These are phyloP conservation scores for Rhagoletis zephyria DNA, from an alignment of 1,140 invertebrate species.

Conservation along the genomic window DNA sequence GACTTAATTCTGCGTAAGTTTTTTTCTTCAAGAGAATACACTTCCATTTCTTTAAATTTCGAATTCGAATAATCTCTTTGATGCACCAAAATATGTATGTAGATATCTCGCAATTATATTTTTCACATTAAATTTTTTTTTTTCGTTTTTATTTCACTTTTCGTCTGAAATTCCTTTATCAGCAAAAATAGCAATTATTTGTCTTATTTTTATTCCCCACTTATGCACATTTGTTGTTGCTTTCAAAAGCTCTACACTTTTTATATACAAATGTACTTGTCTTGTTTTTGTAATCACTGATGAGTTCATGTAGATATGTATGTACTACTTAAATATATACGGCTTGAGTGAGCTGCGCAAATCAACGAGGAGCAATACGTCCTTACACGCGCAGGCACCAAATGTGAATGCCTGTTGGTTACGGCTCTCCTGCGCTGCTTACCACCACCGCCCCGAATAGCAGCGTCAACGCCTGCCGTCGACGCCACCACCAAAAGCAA, in stretches of 20 bases:
- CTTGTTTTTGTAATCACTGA: slow-evolving; percentile 1
- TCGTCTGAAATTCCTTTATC: slow-evolving; percentile 7
- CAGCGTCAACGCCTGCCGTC: not conserved
- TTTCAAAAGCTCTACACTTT: slow-evolving; percentile 15
- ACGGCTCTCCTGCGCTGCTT: slow-evolving; percentile 23
- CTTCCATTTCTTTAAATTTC: too few relatives aligned
- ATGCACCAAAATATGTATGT: not conserved
- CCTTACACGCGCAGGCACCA: slow-evolving; percentile 32
- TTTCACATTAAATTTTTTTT: not conserved
- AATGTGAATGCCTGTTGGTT: slow-evolving; percentile 40
- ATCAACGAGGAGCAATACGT: slow-evolving; percentile 17
- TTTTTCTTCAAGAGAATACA: too few relatives aligned
- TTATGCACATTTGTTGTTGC: not conserved
- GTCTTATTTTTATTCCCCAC: not conserved
- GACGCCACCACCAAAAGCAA: not conserved
- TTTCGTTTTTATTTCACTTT: not conserved
- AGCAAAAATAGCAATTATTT: not conserved
- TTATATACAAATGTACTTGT: not conserved
- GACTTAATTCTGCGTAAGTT: too few relatives aligned
- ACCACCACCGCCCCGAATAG: slow-evolving; percentile 11
- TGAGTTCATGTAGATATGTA: not conserved
- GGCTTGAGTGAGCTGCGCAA: not conserved
- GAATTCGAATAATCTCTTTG: too few relatives aligned
- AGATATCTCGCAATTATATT: not conserved
- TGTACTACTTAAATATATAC: not conserved